Percentiles rank a stretch among this genome's conserved stretches.
phyloP scores from a whole-genome alignment of 2,797 vertebrate species.

The Nannoperca australis region DNA sequence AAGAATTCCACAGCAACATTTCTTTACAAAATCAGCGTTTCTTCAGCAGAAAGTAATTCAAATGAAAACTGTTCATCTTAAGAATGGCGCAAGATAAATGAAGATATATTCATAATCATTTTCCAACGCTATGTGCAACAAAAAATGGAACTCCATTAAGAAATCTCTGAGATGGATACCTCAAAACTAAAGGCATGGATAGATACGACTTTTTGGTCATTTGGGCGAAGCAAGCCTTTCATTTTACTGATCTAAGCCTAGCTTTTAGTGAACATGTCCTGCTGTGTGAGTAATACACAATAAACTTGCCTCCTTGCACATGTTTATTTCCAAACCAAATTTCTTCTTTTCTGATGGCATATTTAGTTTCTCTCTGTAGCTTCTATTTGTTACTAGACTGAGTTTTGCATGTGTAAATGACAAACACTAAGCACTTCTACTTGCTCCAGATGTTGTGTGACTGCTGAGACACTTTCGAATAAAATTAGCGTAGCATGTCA shows the following conservation, averaged over 20 bases:
- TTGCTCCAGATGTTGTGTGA: slow-evolving; percentile 35
- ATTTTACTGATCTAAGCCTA: neutral
- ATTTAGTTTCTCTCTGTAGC: neutral
- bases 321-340: neutral
- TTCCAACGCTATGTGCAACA: neutral
- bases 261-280: too few relatives aligned
- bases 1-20: too few relatives aligned
- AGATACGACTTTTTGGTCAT: neutral
- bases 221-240: neutral
- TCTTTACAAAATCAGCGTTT: neutral
- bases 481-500: slow-evolving; percentile 27
- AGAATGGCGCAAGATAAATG: neutral
- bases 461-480: slow-evolving; percentile 23
- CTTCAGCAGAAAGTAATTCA: neutral
- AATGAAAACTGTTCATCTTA: neutral
- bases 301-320: too few relatives aligned
- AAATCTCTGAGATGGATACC: neutral
- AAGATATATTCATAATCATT: neutral
- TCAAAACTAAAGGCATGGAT: neutral
- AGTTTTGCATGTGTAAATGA: slow-evolving; percentile 8
- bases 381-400: neutral
- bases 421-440: slow-evolving; percentile 16
- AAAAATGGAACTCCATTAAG: neutral
- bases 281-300: neutral
- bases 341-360: neutral